Evolutionary conservation across 2,888 invertebrate genomes (phyloP).

Genomic region (Junonia oenone): DNA sequence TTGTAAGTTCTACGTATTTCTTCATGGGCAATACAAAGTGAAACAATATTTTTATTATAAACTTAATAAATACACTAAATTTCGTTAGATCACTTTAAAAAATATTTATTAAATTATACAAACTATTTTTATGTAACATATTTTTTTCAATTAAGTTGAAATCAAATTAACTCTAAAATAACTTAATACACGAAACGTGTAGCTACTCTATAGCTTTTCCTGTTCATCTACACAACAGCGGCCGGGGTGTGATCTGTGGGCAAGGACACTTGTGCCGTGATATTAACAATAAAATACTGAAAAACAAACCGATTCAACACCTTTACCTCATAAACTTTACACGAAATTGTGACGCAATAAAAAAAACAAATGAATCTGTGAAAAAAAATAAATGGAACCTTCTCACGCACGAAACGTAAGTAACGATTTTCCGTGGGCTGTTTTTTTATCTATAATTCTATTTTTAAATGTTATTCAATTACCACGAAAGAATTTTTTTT

Average conservation of each 20-base stretch:
- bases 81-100: too few relatives aligned
- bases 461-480: slow-evolving; percentile 37
- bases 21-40: too few relatives aligned
- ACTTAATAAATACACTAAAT: too few relatives aligned
- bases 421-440: slow-evolving; percentile 54
- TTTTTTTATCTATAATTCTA: slow-evolving; percentile 37
- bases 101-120: too few relatives aligned
- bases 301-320: slow-evolving; percentile 42
- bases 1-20: too few relatives aligned
- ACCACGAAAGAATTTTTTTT: too few relatives aligned
- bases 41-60: too few relatives aligned
- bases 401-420: slow-evolving; percentile 40
- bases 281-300: slow-evolving; percentile 57
- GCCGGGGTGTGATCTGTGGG: slow-evolving; percentile 68
- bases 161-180: too few relatives aligned
- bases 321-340: slow-evolving; percentile 3
- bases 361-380: slow-evolving; percentile 19
- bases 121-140: too few relatives aligned
- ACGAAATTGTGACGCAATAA: neutral
- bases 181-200: too few relatives aligned
- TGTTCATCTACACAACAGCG: slow-evolving; percentile 53
- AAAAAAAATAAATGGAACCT: slow-evolving; percentile 12
- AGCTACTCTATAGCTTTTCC: slow-evolving; percentile 43
- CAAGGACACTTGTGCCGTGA: slow-evolving; percentile 54
- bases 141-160: too few relatives aligned